Conservation (phyloP, 2,797 vertebrate genomes). For the Carapus acus region DNA sequence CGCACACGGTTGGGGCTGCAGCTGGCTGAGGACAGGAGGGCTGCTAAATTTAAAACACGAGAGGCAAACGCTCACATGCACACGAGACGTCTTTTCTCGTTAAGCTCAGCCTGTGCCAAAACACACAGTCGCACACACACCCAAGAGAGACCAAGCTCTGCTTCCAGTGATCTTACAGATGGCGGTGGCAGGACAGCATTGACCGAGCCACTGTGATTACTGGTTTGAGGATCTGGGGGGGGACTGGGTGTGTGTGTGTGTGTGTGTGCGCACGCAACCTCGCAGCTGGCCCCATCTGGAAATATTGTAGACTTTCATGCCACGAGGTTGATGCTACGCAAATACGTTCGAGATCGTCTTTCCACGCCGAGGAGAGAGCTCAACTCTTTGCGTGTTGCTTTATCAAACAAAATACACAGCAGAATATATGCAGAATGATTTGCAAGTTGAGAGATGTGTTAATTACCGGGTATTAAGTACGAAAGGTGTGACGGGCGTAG, state of each 20-base stretch:
- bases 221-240: conserved; percentile 41
- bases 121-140: conserved; percentile 40
- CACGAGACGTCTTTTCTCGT: conserved; percentile 18
- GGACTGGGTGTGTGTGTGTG: conserved; percentile 48
- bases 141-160: conserved; percentile 32
- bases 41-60: conserved; percentile 60
- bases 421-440: neutral
- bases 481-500: conserved; percentile 38
- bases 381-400: neutral
- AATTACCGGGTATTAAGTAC: conserved; percentile 6
- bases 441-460: conserved; percentile 10
- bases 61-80: conserved; percentile 21
- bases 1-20: conserved; percentile 50
- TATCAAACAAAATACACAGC: conserved; percentile 2
- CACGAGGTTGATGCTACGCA: conserved; percentile 30
- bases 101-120: conserved; percentile 29
- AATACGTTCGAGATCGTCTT: conserved; percentile 23
- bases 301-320: conserved; percentile 39
- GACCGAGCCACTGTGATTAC: conserved; percentile 42
- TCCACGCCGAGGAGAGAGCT: conserved; percentile 11
- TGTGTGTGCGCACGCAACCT: conserved; percentile 42
- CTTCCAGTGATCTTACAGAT: conserved; percentile 36
- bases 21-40: conserved; percentile 41
- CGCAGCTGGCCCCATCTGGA: conserved; percentile 52
- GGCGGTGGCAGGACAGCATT: conserved; percentile 23